Evolutionary conservation across 2,888 invertebrate genomes (phyloP).

Genomic region (Leucophenga maculata): DNA sequence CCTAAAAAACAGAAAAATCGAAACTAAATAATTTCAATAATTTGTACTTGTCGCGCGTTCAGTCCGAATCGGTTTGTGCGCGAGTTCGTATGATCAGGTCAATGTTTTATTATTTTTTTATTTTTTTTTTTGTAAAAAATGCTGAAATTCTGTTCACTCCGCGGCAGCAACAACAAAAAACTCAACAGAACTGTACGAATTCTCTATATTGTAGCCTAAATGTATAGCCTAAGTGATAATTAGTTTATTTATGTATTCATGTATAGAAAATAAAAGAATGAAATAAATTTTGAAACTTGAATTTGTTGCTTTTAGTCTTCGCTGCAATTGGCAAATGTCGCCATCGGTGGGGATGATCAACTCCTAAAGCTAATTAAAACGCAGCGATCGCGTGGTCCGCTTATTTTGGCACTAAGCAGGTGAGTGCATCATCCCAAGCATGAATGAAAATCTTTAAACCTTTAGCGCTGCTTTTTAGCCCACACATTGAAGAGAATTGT

Average conservation of each 20-base stretch:
- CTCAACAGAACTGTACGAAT: conserved; percentile 56
- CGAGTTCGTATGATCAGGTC: neutral
- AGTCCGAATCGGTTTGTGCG: conserved; percentile 27
- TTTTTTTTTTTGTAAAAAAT: conserved; percentile 44
- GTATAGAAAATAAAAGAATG: neutral
- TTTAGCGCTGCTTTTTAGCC: neutral
- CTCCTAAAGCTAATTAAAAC: conserved; percentile 52
- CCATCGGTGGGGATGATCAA: conserved; percentile 55
- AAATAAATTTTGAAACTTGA: conserved; percentile 3
- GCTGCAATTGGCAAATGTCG: conserved; percentile 57
- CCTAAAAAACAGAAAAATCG: conserved; percentile 29
- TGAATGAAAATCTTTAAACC: conserved; percentile 37
- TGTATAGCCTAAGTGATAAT: conserved; percentile 38
- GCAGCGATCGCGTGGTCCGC: conserved; percentile 58
- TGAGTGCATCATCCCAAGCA: conserved; percentile 41
- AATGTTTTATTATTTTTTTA: neutral
- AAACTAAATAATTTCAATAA: too few species aligned
- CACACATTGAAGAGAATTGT: conserved; percentile 36
- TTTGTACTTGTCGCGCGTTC: conserved; percentile 6
- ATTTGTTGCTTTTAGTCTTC: conserved; percentile 44
- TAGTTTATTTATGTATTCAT: conserved; percentile 13
- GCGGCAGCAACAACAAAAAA: conserved; percentile 38
- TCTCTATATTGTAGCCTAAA: neutral
- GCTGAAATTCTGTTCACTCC: conserved; percentile 68
- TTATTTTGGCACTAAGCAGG: conserved; percentile 67